Evolutionary conservation across 1,140 invertebrate genomes (phyloP).

Genomic region (Drosophila burlai): DNA sequence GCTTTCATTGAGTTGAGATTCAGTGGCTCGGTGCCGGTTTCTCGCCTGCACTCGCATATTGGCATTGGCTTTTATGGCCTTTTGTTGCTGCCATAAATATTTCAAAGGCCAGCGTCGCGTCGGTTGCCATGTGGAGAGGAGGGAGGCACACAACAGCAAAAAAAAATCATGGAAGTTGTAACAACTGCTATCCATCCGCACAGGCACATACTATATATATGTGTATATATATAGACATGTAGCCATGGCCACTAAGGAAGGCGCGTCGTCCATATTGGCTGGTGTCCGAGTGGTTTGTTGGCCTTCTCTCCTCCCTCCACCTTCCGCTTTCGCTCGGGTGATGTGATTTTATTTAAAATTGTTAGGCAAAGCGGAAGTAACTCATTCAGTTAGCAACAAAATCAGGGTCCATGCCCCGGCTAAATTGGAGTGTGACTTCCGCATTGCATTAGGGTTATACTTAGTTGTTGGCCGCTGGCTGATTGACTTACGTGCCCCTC

Average conservation of each 20-base stretch:
- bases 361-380: constrained; percentile 78
- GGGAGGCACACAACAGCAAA: background rate
- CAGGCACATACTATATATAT: constrained; percentile 3
- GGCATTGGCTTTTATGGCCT: constrained; percentile 45
- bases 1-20: constrained; percentile 38
- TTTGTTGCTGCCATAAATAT: constrained; percentile 55
- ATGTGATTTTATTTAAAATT: constrained; percentile 80
- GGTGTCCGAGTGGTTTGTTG: constrained; percentile 37
- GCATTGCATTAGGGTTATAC: constrained; percentile 79
- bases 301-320: background rate
- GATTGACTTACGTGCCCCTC: constrained; percentile 80
- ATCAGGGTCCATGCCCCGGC: constrained; percentile 59
- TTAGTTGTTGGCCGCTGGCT: constrained; percentile 63
- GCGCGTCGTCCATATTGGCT: constrained; percentile 42
- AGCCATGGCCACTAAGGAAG: constrained; percentile 10
- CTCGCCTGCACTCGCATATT: constrained; percentile 52
- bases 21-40: constrained; percentile 19
- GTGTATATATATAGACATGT: background rate
- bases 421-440: constrained; percentile 81
- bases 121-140: constrained; percentile 15
- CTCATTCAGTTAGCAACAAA: constrained; percentile 80
- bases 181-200: constrained; percentile 40
- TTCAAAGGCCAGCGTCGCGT: constrained; percentile 45
- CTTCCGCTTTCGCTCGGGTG: constrained; percentile 2
- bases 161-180: constrained; percentile 19